A percentile compares a stretch with the other conserved stretches of the same genome.
These are phyloP conservation scores for Struthidea cinerea DNA, from an alignment of 2,113 vertebrate species.

Conservation along the genomic window DNA sequence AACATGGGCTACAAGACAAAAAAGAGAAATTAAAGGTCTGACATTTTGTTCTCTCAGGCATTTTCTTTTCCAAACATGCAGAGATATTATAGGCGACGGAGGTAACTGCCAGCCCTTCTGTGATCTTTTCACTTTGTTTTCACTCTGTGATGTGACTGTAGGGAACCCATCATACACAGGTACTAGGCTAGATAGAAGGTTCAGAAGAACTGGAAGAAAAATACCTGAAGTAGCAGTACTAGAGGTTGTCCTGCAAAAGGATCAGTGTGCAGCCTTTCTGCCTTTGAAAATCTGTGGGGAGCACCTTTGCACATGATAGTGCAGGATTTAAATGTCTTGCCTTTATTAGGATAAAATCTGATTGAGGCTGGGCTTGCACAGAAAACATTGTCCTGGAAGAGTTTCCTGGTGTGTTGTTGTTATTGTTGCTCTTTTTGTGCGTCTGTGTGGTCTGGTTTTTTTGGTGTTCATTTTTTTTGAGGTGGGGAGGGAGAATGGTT, in stretches of 20 bases:
- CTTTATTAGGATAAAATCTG: background rate
- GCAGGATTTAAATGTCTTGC: background rate
- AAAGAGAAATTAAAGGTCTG: background rate
- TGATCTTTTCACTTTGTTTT: background rate
- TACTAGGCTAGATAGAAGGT: background rate
- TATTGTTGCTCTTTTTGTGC: background rate
- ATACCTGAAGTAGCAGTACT: background rate
- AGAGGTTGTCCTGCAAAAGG: background rate
- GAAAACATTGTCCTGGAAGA: background rate
- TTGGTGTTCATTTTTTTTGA: background rate
- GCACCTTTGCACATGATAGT: background rate
- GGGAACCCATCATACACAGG: background rate
- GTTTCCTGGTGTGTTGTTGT: background rate
- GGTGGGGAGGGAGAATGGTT: background rate
- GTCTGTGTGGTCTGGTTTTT: background rate
- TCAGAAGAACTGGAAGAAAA: background rate
- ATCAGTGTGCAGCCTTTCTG: background rate
- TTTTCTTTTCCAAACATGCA: background rate
- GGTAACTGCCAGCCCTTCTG: background rate
- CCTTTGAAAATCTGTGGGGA: background rate
- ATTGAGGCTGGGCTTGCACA: background rate
- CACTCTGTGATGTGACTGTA: background rate
- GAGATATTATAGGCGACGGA: background rate
- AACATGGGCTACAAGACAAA: background rate
- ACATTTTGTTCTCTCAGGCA: background rate